Base-by-base conservation (phyloP, 92 coral and sea anemone species). In the Phymanthus crucifer region DNA sequence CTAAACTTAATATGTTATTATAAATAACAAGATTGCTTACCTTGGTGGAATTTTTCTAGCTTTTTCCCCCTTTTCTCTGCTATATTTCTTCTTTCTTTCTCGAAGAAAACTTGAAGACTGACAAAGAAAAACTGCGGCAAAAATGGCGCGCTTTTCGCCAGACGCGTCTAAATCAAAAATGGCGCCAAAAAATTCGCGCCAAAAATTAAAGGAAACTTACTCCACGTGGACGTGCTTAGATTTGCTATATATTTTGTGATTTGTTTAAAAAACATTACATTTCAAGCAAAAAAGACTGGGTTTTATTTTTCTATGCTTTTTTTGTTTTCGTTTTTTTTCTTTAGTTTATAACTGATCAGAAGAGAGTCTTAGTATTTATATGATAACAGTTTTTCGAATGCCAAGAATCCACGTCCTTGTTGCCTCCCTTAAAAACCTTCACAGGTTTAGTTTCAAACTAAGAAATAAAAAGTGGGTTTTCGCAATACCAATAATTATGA, bases 171-270 rank as follows among this genome's bases (percentile, higher is more conserved):
- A 61, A 61, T 27, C 29, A 19, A 61, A 61, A 61, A 61, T 61
- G 68, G 68, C 68, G 68, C 33, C 32, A 61, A 61, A 61, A 61
- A 7, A n/a, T 58, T 58, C 14, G 66, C 66, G 66, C 66, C 68
- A 61, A 61, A 21, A 54, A n/a, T 61, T 61, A 6, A 18, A 6
- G 23, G 24, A 24, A n/a, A 26, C 6, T 26, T 50, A 19, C 57
- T 14, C n/a, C n/a, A n/a, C n/a, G n/a, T n/a, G n/a, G n/a, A n/a
- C n/a, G n/a, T n/a, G n/a, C n/a, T n/a, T n/a, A n/a, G n/a, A n/a
- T n/a, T n/a, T n/a, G n/a, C n/a, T n/a, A n/a, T n/a, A n/a, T n/a
- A n/a, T n/a, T n/a, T n/a, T n/a, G n/a, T n/a, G n/a, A n/a, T n/a
- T n/a, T n/a, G n/a, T n/a, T n/a, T n/a, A n/a, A n/a, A n/a, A n/a